phyloP scores from a whole-genome alignment of 2,888 invertebrate species.

The Celastrina argiolus region DNA sequence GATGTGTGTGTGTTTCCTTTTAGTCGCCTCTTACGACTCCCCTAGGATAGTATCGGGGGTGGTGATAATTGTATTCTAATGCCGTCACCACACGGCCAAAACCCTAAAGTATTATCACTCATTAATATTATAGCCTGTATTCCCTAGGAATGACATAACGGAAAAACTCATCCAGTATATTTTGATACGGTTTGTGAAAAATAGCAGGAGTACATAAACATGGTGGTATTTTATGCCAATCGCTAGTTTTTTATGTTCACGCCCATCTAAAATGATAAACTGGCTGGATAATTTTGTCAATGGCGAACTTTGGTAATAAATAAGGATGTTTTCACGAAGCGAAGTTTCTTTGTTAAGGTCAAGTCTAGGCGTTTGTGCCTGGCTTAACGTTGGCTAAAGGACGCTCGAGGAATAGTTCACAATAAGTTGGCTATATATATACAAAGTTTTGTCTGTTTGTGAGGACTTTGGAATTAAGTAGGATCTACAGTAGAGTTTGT shows the following conservation, averaged over 20 bases:
- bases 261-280: neutral
- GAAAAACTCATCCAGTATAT: no score
- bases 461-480: conserved; percentile 1
- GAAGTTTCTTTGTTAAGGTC: conserved; percentile 37
- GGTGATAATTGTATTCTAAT: no score
- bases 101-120: no score
- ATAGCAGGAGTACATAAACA: no score
- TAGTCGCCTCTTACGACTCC: no score
- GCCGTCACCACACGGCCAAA: no score
- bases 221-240: neutral
- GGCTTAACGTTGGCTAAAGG: conserved; percentile 35
- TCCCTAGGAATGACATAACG: no score
- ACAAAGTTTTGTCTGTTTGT: conserved; percentile 3
- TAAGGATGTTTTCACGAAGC: conserved; percentile 23
- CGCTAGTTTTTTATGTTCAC: neutral
- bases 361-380: conserved; percentile 38
- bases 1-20: no score
- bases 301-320: conserved; percentile 24
- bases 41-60: no score
- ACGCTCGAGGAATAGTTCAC: conserved; percentile 24
- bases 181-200: no score
- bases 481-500: neutral
- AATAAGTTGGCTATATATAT: conserved; percentile 21
- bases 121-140: no score
- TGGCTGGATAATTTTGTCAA: neutral